A percentile compares a stretch with the other conserved stretches of the same genome.
phyloP scores from a whole-genome alignment of 1,140 invertebrate species.

The Micrasema longulum region DNA sequence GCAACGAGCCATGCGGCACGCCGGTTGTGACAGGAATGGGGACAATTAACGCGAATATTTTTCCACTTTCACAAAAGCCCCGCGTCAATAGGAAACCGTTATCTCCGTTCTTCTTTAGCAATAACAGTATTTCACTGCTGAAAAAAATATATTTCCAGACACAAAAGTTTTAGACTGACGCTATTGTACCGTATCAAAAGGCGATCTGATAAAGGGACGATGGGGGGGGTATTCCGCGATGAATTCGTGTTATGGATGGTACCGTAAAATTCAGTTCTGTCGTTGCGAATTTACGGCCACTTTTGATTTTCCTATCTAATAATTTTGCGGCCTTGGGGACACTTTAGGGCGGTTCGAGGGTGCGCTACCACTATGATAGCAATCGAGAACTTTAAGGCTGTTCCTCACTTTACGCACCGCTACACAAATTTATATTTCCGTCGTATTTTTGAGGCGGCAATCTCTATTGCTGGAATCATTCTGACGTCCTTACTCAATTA shows the following conservation, averaged over 20 bases:
- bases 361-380: not conserved
- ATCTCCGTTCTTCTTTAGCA: slow-evolving; percentile 40
- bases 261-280: slow-evolving; percentile 35
- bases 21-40: slow-evolving; percentile 6
- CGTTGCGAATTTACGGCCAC: slow-evolving; percentile 31
- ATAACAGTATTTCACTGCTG: slow-evolving; percentile 42
- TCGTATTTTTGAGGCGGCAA: too few species aligned
- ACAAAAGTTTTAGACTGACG: slow-evolving; percentile 41
- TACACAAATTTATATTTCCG: too few species aligned
- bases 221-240: slow-evolving; percentile 37
- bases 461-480: too few species aligned
- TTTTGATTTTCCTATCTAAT: slow-evolving; percentile 35
- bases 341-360: too few species aligned
- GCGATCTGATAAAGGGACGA: slow-evolving; percentile 40
- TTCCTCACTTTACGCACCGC: too few species aligned
- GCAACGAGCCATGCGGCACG: not conserved
- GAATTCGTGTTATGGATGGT: slow-evolving; percentile 35
- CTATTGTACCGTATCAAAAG: slow-evolving; percentile 40
- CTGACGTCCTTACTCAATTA: too few species aligned
- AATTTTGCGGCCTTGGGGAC: slow-evolving; percentile 7
- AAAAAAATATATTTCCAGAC: slow-evolving; percentile 41
- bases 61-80: slow-evolving; percentile 33
- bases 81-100: slow-evolving; percentile 36
- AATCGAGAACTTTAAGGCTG: too few species aligned
- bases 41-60: slow-evolving; percentile 32